A percentile compares a stretch with the other conserved stretches of the same genome.
phyloP scores from a whole-genome alignment of 2,888 invertebrate species.

The Synanthedon vespiformis region DNA sequence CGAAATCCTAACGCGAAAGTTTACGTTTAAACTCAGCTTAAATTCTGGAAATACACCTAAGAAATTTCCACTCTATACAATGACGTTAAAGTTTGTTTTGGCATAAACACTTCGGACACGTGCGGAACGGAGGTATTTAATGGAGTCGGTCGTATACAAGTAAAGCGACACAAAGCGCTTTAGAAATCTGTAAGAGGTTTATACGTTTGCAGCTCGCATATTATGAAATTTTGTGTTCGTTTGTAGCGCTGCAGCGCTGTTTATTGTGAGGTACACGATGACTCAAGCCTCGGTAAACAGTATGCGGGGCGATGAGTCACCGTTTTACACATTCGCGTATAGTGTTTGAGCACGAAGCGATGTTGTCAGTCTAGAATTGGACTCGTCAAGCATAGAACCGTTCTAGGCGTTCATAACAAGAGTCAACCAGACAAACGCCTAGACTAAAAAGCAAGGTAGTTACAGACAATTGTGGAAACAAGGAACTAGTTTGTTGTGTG shows the following conservation, averaged over 20 bases:
- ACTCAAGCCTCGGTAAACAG: slow-evolving; percentile 71
- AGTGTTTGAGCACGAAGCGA: slow-evolving; percentile 53
- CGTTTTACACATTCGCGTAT: slow-evolving; percentile 71
- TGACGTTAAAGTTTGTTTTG: slow-evolving; percentile 31
- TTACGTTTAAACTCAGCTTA: slow-evolving; percentile 44
- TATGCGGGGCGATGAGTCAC: slow-evolving; percentile 72
- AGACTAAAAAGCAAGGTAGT: slow-evolving; percentile 29
- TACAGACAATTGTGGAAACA: slow-evolving; percentile 36
- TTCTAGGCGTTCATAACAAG: slow-evolving; percentile 59
- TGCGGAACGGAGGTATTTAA: slow-evolving; percentile 67
- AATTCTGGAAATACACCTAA: slow-evolving; percentile 1
- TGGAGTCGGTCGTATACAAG: slow-evolving; percentile 46
- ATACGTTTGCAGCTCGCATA: slow-evolving; percentile 7
- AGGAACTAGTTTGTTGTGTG: slow-evolving; percentile 53
- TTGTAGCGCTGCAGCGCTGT: slow-evolving; percentile 29
- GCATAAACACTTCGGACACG: slow-evolving; percentile 42
- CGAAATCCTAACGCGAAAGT: slow-evolving; percentile 64
- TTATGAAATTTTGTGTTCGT: slow-evolving; percentile 11
- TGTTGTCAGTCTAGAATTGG: slow-evolving; percentile 69
- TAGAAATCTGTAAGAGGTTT: slow-evolving; percentile 21
- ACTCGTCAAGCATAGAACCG: slow-evolving; percentile 57
- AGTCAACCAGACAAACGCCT: slow-evolving; percentile 53
- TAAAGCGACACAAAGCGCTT: slow-evolving; percentile 51
- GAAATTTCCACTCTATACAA: slow-evolving; percentile 18
- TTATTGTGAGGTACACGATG: slow-evolving; percentile 44